These are phyloP conservation scores for Plagiodera versicolora DNA, from an alignment of 2,888 invertebrate genomes.

Conservation along the genomic window DNA sequence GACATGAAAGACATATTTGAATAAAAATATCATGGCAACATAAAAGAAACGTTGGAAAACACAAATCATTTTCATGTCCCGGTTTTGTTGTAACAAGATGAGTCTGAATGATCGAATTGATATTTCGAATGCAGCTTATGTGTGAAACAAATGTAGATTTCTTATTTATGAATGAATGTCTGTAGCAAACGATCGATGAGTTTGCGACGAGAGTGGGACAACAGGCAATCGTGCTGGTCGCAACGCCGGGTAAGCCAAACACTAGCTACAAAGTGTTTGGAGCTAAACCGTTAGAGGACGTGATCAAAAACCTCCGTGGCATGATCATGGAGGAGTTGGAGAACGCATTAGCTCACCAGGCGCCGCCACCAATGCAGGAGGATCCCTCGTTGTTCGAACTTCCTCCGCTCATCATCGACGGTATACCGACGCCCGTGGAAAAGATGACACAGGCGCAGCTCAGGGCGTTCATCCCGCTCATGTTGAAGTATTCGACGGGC, in stretches of 20 bases:
- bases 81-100: no score
- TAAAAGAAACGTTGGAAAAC: no score
- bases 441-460: constrained; percentile 99
- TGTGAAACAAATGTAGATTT: no score
- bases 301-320: constrained; percentile 85
- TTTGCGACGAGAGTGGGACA: constrained; percentile 96
- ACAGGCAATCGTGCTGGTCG: constrained; percentile 94
- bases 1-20: no score
- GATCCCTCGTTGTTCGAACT: constrained; percentile 93
- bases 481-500: constrained; percentile 97
- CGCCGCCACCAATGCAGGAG: constrained; percentile 82
- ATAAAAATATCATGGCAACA: no score
- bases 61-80: no score
- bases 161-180: no score
- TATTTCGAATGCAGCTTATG: no score
- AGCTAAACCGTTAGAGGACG: constrained; percentile 95
- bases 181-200: constrained; percentile 91
- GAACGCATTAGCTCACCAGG: constrained; percentile 89
- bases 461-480: constrained; percentile 93
- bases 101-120: no score
- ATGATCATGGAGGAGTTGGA: constrained; percentile 96
- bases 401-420: constrained; percentile 94
- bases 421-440: constrained; percentile 96
- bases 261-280: constrained; percentile 96
- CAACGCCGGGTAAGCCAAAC: constrained; percentile 94